Base-by-base conservation (phyloP, 2,888 invertebrate species). In the Achlya flavicornis region DNA sequence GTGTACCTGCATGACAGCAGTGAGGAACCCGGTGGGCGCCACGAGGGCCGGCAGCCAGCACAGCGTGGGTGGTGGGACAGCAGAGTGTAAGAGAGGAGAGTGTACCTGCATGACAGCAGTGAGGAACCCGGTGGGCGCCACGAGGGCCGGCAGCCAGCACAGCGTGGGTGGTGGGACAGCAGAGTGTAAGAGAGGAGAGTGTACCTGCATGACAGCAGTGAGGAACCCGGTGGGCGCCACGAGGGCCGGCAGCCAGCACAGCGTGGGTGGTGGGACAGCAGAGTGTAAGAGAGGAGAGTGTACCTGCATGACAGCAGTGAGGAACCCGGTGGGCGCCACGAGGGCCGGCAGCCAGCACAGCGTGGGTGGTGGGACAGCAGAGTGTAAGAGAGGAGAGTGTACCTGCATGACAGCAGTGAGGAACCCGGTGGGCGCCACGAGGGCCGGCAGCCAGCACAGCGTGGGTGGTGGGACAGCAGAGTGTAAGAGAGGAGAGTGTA, bases 301-400 rank as follows among this genome's bases (percentile, higher is more conserved):
- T 41, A 41, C 41, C 41, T 41, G 41, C 41, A 41, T 41, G 41
- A 41, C 41, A 11, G 93, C 0, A 96, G 95, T 97, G 97, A 97
- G 0, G 97, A 94, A 16, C 96, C 96, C 61, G 97, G 88, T 0
- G 95, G 94, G 84, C 97, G 97, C 78, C 96, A 84, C 0, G 97
- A 97, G 8, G 96, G 95, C 80, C 96, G 96, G 5, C 94, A 95
- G 93, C 41, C 11, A 41, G 41, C 41, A 41, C 41, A 41, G 41
- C 41, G 41, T 41, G 41, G 41, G 41, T 11, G 41, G 41, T 8
- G 41, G 41, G 11, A 3, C 10, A 1, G 8, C 41, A 11, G 41
- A 41, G 41, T 10, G 41, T 41, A 11, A 8, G 41, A 41, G 41
- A 3, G 41, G 41, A 41, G 41, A 3, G 41, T 41, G 41, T 41